Conservation (phyloP, 2,888 invertebrate species). For the Noctua fimbriata region DNA sequence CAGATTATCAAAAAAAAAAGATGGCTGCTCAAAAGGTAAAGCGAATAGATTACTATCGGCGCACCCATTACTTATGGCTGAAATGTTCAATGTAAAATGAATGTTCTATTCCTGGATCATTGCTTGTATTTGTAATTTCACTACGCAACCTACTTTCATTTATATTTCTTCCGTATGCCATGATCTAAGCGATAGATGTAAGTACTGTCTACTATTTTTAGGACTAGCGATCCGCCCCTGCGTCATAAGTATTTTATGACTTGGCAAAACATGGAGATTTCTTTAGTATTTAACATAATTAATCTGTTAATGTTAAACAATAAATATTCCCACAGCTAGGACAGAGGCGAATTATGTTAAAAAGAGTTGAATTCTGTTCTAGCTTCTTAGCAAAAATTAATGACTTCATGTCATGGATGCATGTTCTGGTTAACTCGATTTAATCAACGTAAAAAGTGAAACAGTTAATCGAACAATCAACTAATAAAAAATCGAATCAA, state of each 20-base stretch:
- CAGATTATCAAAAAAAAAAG: no score
- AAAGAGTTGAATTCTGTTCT: no score
- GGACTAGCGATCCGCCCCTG: neutral
- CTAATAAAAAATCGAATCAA: neutral
- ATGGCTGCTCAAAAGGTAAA: no score
- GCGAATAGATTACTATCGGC: no score
- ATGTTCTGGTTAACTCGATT: no score
- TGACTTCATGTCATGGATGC: no score
- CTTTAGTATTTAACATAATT: neutral
- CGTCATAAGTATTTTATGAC: neutral
- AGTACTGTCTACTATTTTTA: slow-evolving; percentile 8
- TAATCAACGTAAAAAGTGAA: neutral
- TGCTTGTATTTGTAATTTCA: slow-evolving; percentile 22
- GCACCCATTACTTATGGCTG: neutral
- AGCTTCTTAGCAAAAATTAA: no score
- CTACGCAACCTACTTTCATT: slow-evolving; percentile 28
- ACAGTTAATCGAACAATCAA: neutral
- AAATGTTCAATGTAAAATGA: neutral
- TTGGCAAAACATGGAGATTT: neutral
- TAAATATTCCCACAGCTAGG: no score
- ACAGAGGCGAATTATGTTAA: no score
- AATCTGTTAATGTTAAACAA: no score
- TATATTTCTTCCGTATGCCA: slow-evolving; percentile 28
- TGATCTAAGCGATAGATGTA: slow-evolving; percentile 1
- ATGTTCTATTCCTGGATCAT: neutral